Evolutionary conservation across 53 echinoderm and acorn worm genomes (phyloP).

Genomic region (Antedon mediterranea): DNA sequence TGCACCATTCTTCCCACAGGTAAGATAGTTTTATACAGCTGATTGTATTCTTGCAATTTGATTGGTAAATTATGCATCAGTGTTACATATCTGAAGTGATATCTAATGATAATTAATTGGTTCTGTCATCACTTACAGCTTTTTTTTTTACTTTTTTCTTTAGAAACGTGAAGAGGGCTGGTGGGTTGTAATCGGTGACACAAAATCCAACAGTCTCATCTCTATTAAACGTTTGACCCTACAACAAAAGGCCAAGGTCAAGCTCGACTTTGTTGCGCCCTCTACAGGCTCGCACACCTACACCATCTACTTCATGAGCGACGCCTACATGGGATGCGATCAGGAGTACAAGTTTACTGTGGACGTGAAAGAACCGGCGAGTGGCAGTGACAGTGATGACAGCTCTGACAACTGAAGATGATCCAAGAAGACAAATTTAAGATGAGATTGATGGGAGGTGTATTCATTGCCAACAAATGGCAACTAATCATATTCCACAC

Average conservation of each 20-base stretch:
- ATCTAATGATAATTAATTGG: background rate
- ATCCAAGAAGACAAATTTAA: too few species aligned
- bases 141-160: background rate
- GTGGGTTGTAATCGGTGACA: constrained; percentile 99
- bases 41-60: too few species aligned
- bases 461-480: too few species aligned
- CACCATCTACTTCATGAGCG: constrained; percentile 98
- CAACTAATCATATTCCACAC: too few species aligned
- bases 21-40: too few species aligned
- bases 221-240: constrained; percentile 98
- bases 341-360: constrained; percentile 94
- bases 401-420: constrained; percentile 62
- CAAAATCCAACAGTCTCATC: constrained; percentile 98
- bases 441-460: too few species aligned
- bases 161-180: constrained; percentile 99
- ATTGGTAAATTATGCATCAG: too few species aligned
- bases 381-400: constrained; percentile 73
- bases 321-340: constrained; percentile 99
- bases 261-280: constrained; percentile 98
- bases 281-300: constrained; percentile 77
- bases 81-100: too few species aligned
- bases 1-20: constrained; percentile 96
- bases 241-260: constrained; percentile 97
- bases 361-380: constrained; percentile 59
- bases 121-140: background rate